Base-by-base conservation (phyloP, 2,888 invertebrate genomes). In the Nephrotoma appendiculata region DNA sequence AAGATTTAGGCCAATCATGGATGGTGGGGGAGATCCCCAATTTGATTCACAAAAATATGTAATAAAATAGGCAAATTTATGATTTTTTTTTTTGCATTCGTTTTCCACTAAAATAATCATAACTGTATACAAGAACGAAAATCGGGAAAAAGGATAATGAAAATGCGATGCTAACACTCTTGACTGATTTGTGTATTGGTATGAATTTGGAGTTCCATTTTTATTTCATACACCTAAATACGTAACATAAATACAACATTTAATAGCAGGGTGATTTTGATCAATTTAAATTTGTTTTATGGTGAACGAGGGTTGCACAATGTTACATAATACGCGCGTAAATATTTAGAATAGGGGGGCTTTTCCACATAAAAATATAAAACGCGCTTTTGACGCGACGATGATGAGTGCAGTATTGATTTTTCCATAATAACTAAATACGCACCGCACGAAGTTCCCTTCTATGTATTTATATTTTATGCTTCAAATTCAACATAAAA, bases 1-100 rank as follows among this genome's bases (percentile, higher is more conserved):
- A 84, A 84, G 43, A 42, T 84, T 84, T 84, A 84, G 84, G 41
- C 84, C 84, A 84, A 84, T 84, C 84, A 42, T 84, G 19, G 71
- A 71, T 71, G 71, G 71, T 71, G 71, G 71, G 71, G 71, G 71
- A 71, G 71, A 71, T 71, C 71, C 71, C 71, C 71, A 71, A 71
- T 71, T 71, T 71, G 31, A 71, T 71, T 71, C 71, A 71, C 71
- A 31, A 71, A 71, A 57, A 71, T 31, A 31, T 71, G 71, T 71
- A 71, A 71, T 71, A 71, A 71, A 71, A 71, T 71, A 31, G 71
- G 71, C 19, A 71, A 71, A 71, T 71, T 71, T 71, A 71, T 71
- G 71, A 31, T 31, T 71, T 52, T n/a, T 52, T n/a, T 52, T 52
- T 52, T 52, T 52, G 52, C 52, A 6, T 52, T 57, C 31, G 15